Base-by-base conservation (phyloP, 1,140 invertebrate species). In the Tetranychus cinnabarinus region DNA sequence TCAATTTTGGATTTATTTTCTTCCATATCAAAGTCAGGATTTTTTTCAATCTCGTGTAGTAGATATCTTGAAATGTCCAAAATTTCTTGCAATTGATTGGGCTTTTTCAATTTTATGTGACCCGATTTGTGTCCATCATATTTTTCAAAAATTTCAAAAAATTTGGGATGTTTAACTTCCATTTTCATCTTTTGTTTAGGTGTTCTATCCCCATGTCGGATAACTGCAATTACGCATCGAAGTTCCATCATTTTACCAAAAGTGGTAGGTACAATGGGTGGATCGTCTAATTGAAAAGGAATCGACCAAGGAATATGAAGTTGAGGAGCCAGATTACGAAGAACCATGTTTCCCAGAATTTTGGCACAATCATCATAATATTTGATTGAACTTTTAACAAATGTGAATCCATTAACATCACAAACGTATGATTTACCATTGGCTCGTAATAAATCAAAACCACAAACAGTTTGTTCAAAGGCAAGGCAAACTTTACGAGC, bases 121-220 rank as follows among this genome's bases (percentile, higher is more conserved):
- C 89, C 89, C n/a, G 37, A 31, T 69, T 89, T 91, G 65, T 85
- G 88, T 0, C 92, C 92, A 66, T 92, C 88, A 71, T 97, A 96
- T 70, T 97, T 97, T 68, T 91, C 83, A 75, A 97, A 99, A 67
- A 99, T 86, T 70, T 95, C 88, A 74, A 98, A 98, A 74, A 99
- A 97, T 84, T 92, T 93, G 37, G 84, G 87, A 80, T 99, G 90
- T 61, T 91, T 80, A n/a, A 98, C 93, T 79, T 97, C 92, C 67
- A 99, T 91, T 75, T 98, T 98, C 93, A 99, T 98, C 75, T 99
- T 99, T 74, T 99, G 96, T 73, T 99, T 99, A 0, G 96, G 96
- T 12, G 95, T 99, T 67, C 96, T 77, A 73, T 99, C 96, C 0
- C 95, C 96, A 70, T 99, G 96, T 66, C 96, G 74, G 59, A 99